phyloP scores from a whole-genome alignment of 1,140 invertebrate species.

The Panulirus ornatus region DNA sequence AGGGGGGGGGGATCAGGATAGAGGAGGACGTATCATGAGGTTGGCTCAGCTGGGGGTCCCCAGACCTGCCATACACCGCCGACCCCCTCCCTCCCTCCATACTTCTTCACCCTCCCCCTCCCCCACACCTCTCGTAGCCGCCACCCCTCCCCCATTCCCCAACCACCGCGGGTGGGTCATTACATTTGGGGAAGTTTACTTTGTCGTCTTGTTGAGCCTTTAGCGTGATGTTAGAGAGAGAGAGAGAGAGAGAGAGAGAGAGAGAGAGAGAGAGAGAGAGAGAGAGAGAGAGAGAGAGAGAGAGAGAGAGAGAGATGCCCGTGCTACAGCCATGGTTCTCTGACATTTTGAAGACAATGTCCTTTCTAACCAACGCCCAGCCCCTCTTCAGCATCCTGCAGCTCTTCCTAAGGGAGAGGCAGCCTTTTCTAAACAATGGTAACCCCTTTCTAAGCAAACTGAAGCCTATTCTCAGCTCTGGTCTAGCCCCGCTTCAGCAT shows the following conservation, averaged over 20 bases:
- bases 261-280: constrained; percentile 26
- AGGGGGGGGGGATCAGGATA: not conserved
- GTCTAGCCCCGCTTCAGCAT: too few relatives aligned
- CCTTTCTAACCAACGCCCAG: too few relatives aligned
- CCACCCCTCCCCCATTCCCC: not conserved
- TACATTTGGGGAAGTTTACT: not conserved
- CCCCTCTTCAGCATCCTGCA: too few relatives aligned
- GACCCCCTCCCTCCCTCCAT: not conserved
- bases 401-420: too few relatives aligned
- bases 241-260: constrained; percentile 16
- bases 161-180: not conserved
- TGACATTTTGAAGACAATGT: too few relatives aligned
- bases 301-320: constrained; percentile 11
- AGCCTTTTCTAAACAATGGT: too few relatives aligned
- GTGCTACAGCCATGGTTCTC: not conserved
- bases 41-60: not conserved
- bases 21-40: not conserved
- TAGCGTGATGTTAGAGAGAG: too few relatives aligned
- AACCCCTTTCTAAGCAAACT: too few relatives aligned
- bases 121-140: not conserved
- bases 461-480: too few relatives aligned
- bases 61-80: too few relatives aligned
- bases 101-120: not conserved
- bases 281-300: not conserved
- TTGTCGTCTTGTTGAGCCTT: too few relatives aligned